Percentiles rank a stretch among this genome's conserved stretches.
These are phyloP conservation scores for Oedothorax gibbosus DNA, from an alignment of 1,140 invertebrate genomes.

Conservation along the genomic window DNA sequence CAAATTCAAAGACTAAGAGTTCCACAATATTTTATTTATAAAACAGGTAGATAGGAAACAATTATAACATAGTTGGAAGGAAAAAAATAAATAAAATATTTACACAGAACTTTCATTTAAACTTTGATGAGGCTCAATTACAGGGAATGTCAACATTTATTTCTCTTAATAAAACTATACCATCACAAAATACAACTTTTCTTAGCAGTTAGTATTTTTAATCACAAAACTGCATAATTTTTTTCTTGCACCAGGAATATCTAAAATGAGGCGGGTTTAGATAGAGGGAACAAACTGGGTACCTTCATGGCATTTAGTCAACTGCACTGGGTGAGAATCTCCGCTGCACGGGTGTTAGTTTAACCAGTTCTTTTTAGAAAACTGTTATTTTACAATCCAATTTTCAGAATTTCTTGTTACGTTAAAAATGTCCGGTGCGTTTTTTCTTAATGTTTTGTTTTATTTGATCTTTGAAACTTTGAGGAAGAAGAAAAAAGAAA, in stretches of 20 bases:
- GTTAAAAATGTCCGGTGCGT: too few relatives aligned
- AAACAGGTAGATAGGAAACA: slow-evolving; percentile 54
- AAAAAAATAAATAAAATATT: slow-evolving; percentile 28
- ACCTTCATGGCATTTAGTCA: too few relatives aligned
- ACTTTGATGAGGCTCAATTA: slow-evolving; percentile 54
- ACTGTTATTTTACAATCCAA: too few relatives aligned
- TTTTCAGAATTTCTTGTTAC: too few relatives aligned
- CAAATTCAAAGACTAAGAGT: neutral
- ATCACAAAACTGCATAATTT: slow-evolving; percentile 40
- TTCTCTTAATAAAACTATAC: slow-evolving; percentile 40
- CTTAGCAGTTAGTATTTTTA: neutral
- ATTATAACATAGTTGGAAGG: slow-evolving; percentile 37
- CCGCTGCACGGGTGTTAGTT: too few relatives aligned
- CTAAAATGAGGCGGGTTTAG: too few relatives aligned
- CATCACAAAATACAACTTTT: slow-evolving; percentile 55
- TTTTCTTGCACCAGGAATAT: neutral
- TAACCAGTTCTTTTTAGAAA: too few relatives aligned
- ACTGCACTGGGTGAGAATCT: too few relatives aligned
- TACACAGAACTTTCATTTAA: slow-evolving; percentile 29
- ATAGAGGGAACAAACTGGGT: too few relatives aligned
- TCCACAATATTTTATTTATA: slow-evolving; percentile 58
- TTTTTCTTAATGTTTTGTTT: too few relatives aligned
- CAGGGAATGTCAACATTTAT: slow-evolving; percentile 32
- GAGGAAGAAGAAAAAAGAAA: too few relatives aligned
- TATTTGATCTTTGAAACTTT: too few relatives aligned